Conservation (phyloP, 2,888 invertebrate genomes). For the Congeria kusceri region DNA sequence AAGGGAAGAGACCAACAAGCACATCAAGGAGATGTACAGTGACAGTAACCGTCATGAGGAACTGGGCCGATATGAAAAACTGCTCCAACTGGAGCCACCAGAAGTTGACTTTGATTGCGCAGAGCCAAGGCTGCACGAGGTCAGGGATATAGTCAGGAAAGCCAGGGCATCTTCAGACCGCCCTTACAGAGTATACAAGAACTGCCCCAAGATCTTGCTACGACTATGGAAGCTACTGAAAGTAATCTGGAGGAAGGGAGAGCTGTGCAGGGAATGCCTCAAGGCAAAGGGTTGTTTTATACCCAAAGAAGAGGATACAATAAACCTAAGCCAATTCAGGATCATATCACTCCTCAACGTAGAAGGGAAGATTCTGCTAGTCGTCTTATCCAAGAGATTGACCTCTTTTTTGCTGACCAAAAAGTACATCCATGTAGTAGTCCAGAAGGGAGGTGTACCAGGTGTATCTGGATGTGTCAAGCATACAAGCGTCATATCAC, state of each 20-base stretch:
- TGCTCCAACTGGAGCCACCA: conserved; percentile 7
- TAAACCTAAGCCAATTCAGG: conserved; percentile 40
- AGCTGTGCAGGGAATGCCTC: conserved; percentile 25
- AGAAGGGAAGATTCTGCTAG: conserved; percentile 45
- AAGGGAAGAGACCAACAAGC: conserved; percentile 20
- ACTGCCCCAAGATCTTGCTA: conserved; percentile 19
- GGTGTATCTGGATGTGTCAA: no score
- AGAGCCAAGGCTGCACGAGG: conserved; percentile 16
- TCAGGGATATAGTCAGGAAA: conserved; percentile 26
- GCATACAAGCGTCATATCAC: no score
- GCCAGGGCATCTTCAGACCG: conserved; percentile 27
- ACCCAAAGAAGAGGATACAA: conserved; percentile 23
- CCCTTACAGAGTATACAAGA: conserved; percentile 3
- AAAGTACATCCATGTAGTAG: conserved; percentile 21
- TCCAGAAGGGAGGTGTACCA: no score
- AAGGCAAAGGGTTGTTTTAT: conserved; percentile 29
- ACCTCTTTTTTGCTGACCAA: conserved; percentile 11
- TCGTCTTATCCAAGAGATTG: conserved; percentile 7
- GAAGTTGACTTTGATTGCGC: conserved; percentile 20
- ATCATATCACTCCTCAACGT: conserved; percentile 53
- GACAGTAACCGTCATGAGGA: not conserved
- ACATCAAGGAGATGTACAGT: conserved; percentile 1
- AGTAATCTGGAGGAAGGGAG: conserved; percentile 20
- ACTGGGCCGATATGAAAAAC: conserved; percentile 7
- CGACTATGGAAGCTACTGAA: conserved; percentile 13